Base-by-base conservation (phyloP, 2,888 invertebrate species). In the Eilema sororculum region DNA sequence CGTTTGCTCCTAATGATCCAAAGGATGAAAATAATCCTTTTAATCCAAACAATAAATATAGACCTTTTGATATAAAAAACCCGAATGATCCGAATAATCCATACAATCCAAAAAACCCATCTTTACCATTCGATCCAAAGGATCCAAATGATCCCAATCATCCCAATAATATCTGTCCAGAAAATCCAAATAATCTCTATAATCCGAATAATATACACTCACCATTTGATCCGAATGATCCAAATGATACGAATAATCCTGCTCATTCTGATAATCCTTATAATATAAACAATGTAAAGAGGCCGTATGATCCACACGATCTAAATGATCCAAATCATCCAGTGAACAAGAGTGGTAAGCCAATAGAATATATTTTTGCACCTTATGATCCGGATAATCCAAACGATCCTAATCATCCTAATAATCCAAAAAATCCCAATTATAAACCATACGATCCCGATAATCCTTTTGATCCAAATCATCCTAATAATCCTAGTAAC, bases 321-420 rank as follows among this genome's bases (percentile, higher is more conserved):
- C 22, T 24, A 10, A 6, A 65, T 33, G 65, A 65, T 57, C 57
- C 57, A 0, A 65, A 65, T 6, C 33, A 65, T 57, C 57, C 65
- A 5, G 10, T 8, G 9, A 30, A 56, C 24, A 6, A 33, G 3
- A n/a, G n/a, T 30, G 10, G 12, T 28, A n/a, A 56, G 16, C 20
- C 0, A 16, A 20, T 57, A 37, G 24, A 65, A 5, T 57, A 65
- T n/a, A 37, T 10, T 16, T 65, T 65, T 24, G 57, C 37, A 37
- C 65, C 65, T 24, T 65, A 56, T 33, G 56, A 65, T 65, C 65
- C 65, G 22, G 10, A 65, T 57, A 56, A 65, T 33, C 65, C 65
- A 4, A 22, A 57, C 0, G 57, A 65, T 33, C 65, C 65, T 4
- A 65, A 65, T 12, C 57, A 57, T 33, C n/a, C n/a, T n/a, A n/a